Base-by-base conservation (phyloP, 1,140 invertebrate genomes). In the Parapsyche elsis region DNA sequence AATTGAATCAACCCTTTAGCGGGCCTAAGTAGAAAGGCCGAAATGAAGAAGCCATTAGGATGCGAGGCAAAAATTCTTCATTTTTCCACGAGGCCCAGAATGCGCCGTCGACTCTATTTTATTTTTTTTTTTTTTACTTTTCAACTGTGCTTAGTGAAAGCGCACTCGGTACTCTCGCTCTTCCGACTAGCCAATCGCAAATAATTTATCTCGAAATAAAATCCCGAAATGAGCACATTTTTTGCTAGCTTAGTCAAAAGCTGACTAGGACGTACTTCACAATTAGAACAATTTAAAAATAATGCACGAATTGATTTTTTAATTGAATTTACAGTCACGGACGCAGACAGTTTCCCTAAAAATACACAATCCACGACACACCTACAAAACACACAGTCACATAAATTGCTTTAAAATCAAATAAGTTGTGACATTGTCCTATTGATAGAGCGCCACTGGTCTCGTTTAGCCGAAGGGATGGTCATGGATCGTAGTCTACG, bases 1-100 rank as follows among this genome's bases (percentile, higher is more conserved):
- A 80, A 82, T 82, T 82, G 78, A 82, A 82, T 82, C 81, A 82
- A 82, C 81, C 81, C 81, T 82, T 82, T 82, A 59, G 67, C 49
- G 44, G 16, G 30, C 74, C 59, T 46, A 49, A 49, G 73, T 75
- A 59, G 75, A 64, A 64, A 64, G 26, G 75, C 19, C 16, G 75
- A 64, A 77, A 77, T 77, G 75, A 77, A 77, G 75, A 77, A 61
- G 75, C 75, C 46, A 77, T 77, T 77, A 77, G 75, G 16, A 67
- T 23, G 16, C 16, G 12, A 44, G 19, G 19, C 53, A 67, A 77
- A 67, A 77, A 77, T 64, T 5, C 30, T 44, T 38, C 46, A 64
- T 64, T 77, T 77, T 77, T 24, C 26, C 61, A 23, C 19, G 30
- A 38, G 67, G 67, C 9, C n/a, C 24, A 30, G 23, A 23, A 12